A percentile compares a stretch with the other conserved stretches of the same genome.
Conservation (phyloP, 2,113 vertebrate species). For the Girardinichthys multiradiatus region DNA sequence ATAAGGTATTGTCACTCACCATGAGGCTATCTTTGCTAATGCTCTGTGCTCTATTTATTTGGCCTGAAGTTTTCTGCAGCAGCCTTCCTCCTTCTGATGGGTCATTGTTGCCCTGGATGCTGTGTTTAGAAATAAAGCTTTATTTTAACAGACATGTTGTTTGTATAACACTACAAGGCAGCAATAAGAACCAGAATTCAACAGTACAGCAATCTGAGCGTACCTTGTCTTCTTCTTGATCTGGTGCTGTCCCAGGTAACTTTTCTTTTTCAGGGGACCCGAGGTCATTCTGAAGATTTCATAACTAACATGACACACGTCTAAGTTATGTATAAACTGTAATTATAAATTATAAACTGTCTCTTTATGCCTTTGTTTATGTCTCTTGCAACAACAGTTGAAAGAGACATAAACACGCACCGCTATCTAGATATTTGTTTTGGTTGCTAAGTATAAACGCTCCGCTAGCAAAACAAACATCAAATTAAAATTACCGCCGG, state of each 20-base stretch:
- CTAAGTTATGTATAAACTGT: constrained; percentile 5
- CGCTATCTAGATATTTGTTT: not conserved
- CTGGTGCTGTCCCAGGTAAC: constrained; percentile 79
- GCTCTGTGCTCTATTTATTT: constrained; percentile 26
- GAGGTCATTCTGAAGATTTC: constrained; percentile 47
- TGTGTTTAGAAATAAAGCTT: constrained; percentile 14
- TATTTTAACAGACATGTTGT: too few species aligned
- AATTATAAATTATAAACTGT: too few species aligned
- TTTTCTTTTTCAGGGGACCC: constrained; percentile 66
- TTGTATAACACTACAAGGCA: not conserved
- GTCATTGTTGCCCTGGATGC: constrained; percentile 44
- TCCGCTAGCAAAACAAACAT: not conserved
- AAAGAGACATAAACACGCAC: not conserved
- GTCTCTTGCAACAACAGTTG: too few species aligned
- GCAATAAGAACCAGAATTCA: not conserved
- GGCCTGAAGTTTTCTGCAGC: constrained; percentile 20
- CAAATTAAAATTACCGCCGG: constrained; percentile 63
- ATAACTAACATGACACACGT: constrained; percentile 44
- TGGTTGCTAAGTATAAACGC: not conserved
- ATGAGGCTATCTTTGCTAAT: not conserved
- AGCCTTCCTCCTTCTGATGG: constrained; percentile 27
- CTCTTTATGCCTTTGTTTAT: too few species aligned
- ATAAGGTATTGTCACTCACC: constrained; percentile 50
- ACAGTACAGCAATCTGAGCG: not conserved
- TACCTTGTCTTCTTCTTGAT: constrained; percentile 75